phyloP scores from a whole-genome alignment of 2,113 vertebrate genomes.

The Etheostoma spectabile region DNA sequence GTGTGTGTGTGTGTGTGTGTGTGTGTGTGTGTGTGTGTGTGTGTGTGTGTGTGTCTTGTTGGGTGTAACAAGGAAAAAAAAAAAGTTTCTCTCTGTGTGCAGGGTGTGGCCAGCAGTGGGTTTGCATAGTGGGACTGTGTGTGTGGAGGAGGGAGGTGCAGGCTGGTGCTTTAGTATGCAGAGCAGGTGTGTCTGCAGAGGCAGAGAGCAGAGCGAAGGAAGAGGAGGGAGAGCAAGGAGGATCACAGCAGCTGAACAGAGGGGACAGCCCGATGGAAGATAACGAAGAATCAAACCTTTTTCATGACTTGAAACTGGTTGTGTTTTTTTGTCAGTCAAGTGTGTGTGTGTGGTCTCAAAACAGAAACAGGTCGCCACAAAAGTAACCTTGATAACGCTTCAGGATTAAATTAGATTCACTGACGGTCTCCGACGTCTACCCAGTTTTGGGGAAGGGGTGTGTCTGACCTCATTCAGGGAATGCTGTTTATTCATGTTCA shows the following conservation, averaged over 20 bases:
- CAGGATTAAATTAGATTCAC: too few species aligned
- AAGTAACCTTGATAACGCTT: not conserved
- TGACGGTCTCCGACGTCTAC: not conserved
- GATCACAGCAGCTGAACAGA: slow-evolving; percentile 16
- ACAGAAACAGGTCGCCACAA: not conserved
- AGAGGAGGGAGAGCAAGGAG: slow-evolving; percentile 62
- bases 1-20: slow-evolving; percentile 1
- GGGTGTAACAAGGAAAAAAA: slow-evolving; percentile 29
- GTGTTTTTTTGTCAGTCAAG: not conserved
- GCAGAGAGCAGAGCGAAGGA: slow-evolving; percentile 45
- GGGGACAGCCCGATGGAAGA: slow-evolving; percentile 21
- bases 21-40: slow-evolving; percentile 1
- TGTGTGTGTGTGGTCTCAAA: too few species aligned
- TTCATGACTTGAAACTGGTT: slow-evolving; percentile 3
- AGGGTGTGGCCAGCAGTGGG: slow-evolving; percentile 57
- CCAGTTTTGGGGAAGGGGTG: not conserved
- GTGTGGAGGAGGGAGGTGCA: slow-evolving; percentile 70
- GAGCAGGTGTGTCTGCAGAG: slow-evolving; percentile 89
- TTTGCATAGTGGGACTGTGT: too few species aligned
- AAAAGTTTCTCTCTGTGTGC: slow-evolving; percentile 56
- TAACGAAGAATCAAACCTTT: slow-evolving; percentile 6
- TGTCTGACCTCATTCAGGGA: not conserved
- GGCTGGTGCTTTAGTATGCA: slow-evolving; percentile 85
- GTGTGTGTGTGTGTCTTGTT: slow-evolving; percentile 31
- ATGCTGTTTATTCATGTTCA: not conserved